Base-by-base conservation (phyloP, 2,888 invertebrate genomes). In the Acleris cristana region DNA sequence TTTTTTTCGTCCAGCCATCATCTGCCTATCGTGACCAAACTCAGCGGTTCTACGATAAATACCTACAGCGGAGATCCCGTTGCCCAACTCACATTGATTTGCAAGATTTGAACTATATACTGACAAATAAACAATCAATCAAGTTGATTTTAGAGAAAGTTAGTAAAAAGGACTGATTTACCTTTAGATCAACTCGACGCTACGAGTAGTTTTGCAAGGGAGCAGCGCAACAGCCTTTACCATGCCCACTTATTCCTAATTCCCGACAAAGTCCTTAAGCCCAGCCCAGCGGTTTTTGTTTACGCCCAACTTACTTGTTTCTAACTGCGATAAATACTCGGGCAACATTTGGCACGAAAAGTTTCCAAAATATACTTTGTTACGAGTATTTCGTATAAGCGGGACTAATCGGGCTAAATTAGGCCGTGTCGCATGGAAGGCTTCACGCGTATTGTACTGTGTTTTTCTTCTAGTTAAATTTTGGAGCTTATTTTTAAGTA, bases 281-380 rank as follows among this genome's bases (percentile, higher is more conserved):
- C 57, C 44, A 40, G 57, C 52, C 30, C 51, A 52, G 57, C 16
- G 64, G 64, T 64, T 64, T 64, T 64, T 64, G 57, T 64, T 57
- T 64, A 64, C 57, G n/a, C 52, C 51, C 51, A 48, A 48, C 30
- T 45, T 53, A 62, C 53, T 55, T 65, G 65, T 60, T 65, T 54
- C 49, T 34, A 65, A 65, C 64, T 48, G 64, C 59, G 58, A 59
- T 65, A 65, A 65, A 65, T 65, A 65, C 58, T 58, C 53, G 45
- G 64, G 64, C 53, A 65, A 48, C 64, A 65, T 65, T 65, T 65
- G 64, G 64, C 59, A 21, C 52, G 59, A 65, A 64, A 65, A 58
- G 58, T 65, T 65, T 53, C 18, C 26, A 26, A 26, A 40, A 45
- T 44, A 51, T 44, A 56, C 60, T 61, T 66, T 55, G 59, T 59